Conservation (phyloP, 30 jellyfish, hydroid and myxozoan species). For the Aurelia sp. region DNA sequence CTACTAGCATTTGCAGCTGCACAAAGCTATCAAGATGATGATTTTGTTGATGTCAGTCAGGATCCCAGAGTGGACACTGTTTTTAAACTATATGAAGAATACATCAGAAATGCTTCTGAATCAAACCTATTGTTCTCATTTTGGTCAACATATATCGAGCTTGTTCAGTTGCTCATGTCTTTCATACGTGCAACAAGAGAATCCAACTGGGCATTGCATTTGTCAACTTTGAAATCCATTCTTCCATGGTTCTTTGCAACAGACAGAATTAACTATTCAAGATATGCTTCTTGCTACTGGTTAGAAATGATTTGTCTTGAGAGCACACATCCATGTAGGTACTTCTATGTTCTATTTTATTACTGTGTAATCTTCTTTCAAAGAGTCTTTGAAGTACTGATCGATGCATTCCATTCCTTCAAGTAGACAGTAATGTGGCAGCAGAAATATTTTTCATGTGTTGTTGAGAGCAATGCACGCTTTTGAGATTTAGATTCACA, state of each 20-base stretch:
- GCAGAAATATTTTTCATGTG: too few species aligned
- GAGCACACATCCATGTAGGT: constrained; percentile 78
- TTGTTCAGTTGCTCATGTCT: constrained; percentile 56
- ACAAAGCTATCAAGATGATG: background rate
- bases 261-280: constrained; percentile 47
- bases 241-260: constrained; percentile 79
- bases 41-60: background rate
- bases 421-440: too few species aligned
- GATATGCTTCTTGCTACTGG: constrained; percentile 65
- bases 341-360: background rate
- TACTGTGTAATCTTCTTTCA: too few species aligned
- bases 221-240: constrained; percentile 59
- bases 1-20: background rate
- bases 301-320: constrained; percentile 54
- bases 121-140: constrained; percentile 43
- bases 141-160: constrained; percentile 61
- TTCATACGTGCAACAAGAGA: constrained; percentile 72
- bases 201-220: constrained; percentile 65
- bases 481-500: too few species aligned
- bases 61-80: background rate
- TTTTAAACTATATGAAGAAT: background rate
- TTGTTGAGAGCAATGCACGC: too few species aligned
- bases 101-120: background rate
- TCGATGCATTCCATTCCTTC: too few species aligned
- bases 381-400: too few species aligned